phyloP scores from a whole-genome alignment of 2,888 invertebrate genomes.

The Hirtodrosophila alboralis region DNA sequence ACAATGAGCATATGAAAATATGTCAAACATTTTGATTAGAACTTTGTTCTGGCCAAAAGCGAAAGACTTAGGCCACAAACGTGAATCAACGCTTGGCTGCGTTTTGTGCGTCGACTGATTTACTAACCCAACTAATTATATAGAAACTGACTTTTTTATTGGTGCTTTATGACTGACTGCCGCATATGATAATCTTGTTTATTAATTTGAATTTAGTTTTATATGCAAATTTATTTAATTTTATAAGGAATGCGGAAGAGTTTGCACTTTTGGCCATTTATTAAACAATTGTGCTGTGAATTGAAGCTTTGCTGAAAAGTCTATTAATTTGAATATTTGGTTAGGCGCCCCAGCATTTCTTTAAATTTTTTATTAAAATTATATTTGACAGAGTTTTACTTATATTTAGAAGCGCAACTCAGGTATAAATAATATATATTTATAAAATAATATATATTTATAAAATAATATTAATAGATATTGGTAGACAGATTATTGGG shows the following conservation, averaged over 20 bases:
- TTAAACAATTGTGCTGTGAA: slow-evolving; percentile 63
- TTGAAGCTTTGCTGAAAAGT: slow-evolving; percentile 33
- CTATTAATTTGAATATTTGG: too few species aligned
- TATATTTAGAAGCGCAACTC: too few species aligned
- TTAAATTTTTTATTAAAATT: too few species aligned
- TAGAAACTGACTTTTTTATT: slow-evolving; percentile 4
- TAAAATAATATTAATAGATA: too few species aligned
- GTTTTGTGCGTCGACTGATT: slow-evolving; percentile 46
- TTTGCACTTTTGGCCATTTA: slow-evolving; percentile 23
- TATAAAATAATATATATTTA: too few species aligned
- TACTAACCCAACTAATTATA: slow-evolving; percentile 50
- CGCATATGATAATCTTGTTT: slow-evolving; percentile 49
- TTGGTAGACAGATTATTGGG: too few species aligned
- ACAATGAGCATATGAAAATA: slow-evolving; percentile 44
- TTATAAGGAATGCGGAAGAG: slow-evolving; percentile 48
- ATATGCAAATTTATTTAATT: slow-evolving; percentile 52
- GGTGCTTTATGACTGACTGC: slow-evolving; percentile 53
- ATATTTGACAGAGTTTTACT: too few species aligned
- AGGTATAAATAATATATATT: too few species aligned
- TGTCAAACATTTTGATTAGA: slow-evolving; percentile 62
- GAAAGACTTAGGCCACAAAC: slow-evolving; percentile 63
- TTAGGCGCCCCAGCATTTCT: too few species aligned
- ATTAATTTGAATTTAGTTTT: slow-evolving; percentile 15
- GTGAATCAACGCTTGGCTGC: slow-evolving; percentile 64
- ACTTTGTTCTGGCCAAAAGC: slow-evolving; percentile 22